phyloP scores from a whole-genome alignment of 2,888 invertebrate species.

The Alitta virens region DNA sequence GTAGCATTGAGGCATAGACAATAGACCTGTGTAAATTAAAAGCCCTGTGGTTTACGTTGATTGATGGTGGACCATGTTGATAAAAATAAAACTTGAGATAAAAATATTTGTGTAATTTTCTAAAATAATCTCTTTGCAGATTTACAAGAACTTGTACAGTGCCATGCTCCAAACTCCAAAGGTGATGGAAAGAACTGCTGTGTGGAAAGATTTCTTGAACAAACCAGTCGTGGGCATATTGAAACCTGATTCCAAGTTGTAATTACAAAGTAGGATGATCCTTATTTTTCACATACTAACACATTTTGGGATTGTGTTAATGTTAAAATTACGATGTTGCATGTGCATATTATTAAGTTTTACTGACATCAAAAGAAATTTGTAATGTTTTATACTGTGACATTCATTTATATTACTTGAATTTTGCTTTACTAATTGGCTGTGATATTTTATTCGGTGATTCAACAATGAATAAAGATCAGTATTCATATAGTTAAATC shows the following conservation, averaged over 20 bases:
- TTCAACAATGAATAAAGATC: too few relatives aligned
- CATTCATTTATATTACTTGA: background rate
- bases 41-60: too few relatives aligned
- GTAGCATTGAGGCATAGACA: too few relatives aligned
- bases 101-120: too few relatives aligned
- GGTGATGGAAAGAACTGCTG: constrained; percentile 44
- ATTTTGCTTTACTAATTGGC: background rate
- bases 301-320: background rate
- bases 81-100: too few relatives aligned
- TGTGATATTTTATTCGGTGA: too few relatives aligned
- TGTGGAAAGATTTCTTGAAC: constrained; percentile 47
- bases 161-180: constrained; percentile 50
- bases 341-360: background rate
- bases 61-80: too few relatives aligned
- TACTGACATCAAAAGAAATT: background rate
- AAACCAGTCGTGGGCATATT: constrained; percentile 39
- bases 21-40: too few relatives aligned
- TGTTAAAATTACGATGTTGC: background rate
- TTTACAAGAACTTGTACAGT: constrained; percentile 52
- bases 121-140: constrained; percentile 41
- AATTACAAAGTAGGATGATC: background rate
- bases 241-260: background rate
- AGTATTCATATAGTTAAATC: too few relatives aligned
- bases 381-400: background rate
- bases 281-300: background rate